A percentile compares a stretch with the other conserved stretches of the same genome.
Conservation (phyloP, 2,797 vertebrate species). For the Allobates femoralis region DNA sequence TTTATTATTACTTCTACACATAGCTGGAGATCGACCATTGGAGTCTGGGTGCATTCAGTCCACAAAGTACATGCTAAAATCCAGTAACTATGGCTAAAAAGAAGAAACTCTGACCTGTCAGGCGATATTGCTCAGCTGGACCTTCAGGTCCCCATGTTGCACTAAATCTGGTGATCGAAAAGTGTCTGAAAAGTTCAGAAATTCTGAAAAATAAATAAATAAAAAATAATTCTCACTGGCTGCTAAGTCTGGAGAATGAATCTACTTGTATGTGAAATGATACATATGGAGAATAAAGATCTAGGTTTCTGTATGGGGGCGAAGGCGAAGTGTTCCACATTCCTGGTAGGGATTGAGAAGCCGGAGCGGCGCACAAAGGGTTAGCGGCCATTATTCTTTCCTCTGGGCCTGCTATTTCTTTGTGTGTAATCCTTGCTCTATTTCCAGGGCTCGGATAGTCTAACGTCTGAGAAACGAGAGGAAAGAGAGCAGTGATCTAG, state of each 20-base stretch:
- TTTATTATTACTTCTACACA: not conserved
- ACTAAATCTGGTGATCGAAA: not conserved
- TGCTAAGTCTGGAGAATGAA: not conserved
- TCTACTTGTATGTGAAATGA: not conserved
- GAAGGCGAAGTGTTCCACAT: not conserved
- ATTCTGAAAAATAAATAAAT: not conserved
- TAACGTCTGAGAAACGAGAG: slow-evolving; percentile 44
- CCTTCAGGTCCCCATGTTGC: not conserved
- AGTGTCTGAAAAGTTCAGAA: not conserved
- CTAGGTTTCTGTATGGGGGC: not conserved
- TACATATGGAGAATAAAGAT: not conserved
- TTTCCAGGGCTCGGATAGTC: slow-evolving; percentile 49
- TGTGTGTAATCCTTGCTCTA: slow-evolving; percentile 50
- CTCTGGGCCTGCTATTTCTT: slow-evolving; percentile 39
- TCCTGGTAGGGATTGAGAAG: not conserved
- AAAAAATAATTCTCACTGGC: not conserved
- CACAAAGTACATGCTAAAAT: not conserved
- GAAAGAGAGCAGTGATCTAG: slow-evolving; percentile 42
- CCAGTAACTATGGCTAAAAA: not conserved
- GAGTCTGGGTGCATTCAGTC: not conserved
- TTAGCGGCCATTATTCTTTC: slow-evolving; percentile 20
- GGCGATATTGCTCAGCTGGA: not conserved
- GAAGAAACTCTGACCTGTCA: not conserved
- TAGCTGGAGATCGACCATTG: not conserved
- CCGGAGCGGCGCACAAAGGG: not conserved